Evolutionary conservation across 2,888 invertebrate genomes (phyloP).

Genomic region (Pyrocoelia pectoralis): DNA sequence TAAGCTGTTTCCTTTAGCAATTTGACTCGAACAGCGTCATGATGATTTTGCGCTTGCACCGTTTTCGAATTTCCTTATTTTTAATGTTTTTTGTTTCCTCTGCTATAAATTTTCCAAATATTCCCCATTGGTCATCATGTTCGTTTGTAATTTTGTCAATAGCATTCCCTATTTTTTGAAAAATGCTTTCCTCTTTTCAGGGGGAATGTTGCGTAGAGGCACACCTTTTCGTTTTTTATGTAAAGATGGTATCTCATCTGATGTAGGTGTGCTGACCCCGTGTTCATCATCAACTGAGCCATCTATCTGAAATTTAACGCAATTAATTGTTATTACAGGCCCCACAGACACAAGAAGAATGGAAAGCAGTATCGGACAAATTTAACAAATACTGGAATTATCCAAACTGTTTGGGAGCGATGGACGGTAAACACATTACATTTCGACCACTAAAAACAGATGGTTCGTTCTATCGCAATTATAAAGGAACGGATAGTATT

Average conservation of each 20-base stretch:
- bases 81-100: neutral
- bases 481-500: neutral
- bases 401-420: constrained; percentile 3
- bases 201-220: neutral
- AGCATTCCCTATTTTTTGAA: constrained; percentile 2
- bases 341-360: neutral
- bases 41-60: constrained; percentile 1
- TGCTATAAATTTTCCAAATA: constrained; percentile 2
- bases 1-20: too few relatives aligned
- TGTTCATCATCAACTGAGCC: neutral
- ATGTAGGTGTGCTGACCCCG: too few relatives aligned
- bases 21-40: neutral
- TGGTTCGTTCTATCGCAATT: neutral
- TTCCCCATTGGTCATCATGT: neutral
- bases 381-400: constrained; percentile 4
- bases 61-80: neutral
- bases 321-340: constrained; percentile 1
- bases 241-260: neutral
- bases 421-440: constrained; percentile 2
- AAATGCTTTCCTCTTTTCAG: neutral
- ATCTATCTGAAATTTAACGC: constrained; percentile 1
- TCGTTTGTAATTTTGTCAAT: neutral
- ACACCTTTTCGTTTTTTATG: constrained; percentile 1
- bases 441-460: neutral
- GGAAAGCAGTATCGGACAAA: constrained; percentile 3